Evolutionary conservation across 2,113 vertebrate genomes (phyloP).

Genomic region (Edolisoma coerulescens): DNA sequence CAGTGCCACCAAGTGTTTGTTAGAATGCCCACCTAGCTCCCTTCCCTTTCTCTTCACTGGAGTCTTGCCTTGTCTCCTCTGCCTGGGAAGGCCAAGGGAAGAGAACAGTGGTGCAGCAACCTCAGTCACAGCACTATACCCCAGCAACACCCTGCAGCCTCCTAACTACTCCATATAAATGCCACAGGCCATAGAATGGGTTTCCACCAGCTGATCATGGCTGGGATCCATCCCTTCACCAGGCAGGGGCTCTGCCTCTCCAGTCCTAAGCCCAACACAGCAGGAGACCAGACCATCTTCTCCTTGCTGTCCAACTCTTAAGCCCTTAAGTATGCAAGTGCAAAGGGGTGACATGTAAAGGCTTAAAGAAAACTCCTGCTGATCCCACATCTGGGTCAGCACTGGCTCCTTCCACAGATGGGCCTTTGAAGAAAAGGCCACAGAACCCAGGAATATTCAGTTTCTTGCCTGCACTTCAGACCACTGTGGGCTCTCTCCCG

Average conservation of each 20-base stretch:
- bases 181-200: rapidly evolving
- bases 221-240: not conserved
- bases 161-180: not conserved
- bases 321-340: not conserved
- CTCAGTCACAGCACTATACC: not conserved
- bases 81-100: not conserved
- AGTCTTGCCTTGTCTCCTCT: not conserved
- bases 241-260: not conserved
- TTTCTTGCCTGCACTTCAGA: not conserved
- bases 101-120: not conserved
- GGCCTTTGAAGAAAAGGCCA: not conserved
- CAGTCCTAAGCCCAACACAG: rapidly evolving
- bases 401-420: not conserved
- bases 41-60: not conserved
- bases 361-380: not conserved
- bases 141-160: not conserved
- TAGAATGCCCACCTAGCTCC: not conserved
- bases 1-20: not conserved
- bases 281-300: not conserved
- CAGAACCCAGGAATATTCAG: not conserved
- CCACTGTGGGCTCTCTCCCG: not conserved
- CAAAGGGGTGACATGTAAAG: not conserved
- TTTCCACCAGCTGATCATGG: not conserved
- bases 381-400: not conserved
- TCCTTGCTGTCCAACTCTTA: not conserved